Percentiles rank a stretch among this genome's conserved stretches.
These are phyloP conservation scores for Pampusana beccarii DNA, from an alignment of 2,113 vertebrate species.

Conservation along the genomic window DNA sequence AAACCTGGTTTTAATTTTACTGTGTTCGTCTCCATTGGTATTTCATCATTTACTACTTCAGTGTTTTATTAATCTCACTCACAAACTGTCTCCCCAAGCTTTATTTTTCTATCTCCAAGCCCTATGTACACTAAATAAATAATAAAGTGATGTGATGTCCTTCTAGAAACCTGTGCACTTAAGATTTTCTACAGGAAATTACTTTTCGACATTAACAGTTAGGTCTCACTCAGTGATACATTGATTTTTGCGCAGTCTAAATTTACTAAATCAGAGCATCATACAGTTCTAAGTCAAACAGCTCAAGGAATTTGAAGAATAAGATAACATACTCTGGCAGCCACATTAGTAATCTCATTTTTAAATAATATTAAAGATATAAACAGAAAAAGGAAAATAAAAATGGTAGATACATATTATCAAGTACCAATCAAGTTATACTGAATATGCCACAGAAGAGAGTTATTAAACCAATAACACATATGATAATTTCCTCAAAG, in stretches of 20 bases:
- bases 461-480: background rate
- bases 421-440: background rate
- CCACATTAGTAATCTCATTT: background rate
- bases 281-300: background rate
- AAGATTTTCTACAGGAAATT: background rate
- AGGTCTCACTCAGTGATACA: background rate
- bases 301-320: background rate
- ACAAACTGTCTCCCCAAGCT: background rate
- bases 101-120: background rate
- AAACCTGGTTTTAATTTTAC: background rate
- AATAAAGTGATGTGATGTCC: accelerated
- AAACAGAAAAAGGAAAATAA: background rate
- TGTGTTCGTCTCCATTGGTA: background rate
- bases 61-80: background rate
- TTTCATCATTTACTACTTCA: background rate
- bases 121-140: background rate
- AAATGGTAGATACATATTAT: background rate
- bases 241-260: background rate
- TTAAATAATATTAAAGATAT: background rate
- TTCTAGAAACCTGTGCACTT: background rate
- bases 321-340: background rate
- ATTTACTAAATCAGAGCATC: background rate
- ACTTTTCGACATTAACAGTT: background rate
- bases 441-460: background rate
- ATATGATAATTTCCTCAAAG: background rate